Evolutionary conservation across 2,888 invertebrate genomes (phyloP).

Genomic region (Mythimna impura): DNA sequence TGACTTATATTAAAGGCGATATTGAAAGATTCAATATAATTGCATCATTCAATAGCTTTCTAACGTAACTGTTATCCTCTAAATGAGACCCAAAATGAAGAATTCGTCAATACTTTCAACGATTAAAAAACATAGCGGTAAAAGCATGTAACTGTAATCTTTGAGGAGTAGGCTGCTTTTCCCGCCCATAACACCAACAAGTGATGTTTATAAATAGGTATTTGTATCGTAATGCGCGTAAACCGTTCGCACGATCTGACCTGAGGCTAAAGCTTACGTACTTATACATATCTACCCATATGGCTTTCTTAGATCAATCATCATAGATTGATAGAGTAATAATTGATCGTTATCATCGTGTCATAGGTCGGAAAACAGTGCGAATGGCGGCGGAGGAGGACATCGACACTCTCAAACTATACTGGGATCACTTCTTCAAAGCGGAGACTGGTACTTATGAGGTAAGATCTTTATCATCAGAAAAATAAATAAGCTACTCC

Average conservation of each 20-base stretch:
- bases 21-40: constrained; percentile 15
- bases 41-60: constrained; percentile 3
- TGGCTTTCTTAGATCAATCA: constrained; percentile 1
- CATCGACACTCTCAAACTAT: constrained; percentile 83
- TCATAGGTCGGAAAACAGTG: constrained; percentile 71
- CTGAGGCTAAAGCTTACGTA: constrained; percentile 2
- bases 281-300: background rate
- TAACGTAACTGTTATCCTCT: background rate
- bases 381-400: constrained; percentile 81
- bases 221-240: constrained; percentile 25
- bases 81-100: background rate
- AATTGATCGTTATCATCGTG: constrained; percentile 47
- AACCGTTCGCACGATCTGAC: constrained; percentile 10
- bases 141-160: background rate
- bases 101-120: background rate
- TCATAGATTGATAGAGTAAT: constrained; percentile 26
- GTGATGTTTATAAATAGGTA: constrained; percentile 8
- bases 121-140: background rate
- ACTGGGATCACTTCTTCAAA: constrained; percentile 92
- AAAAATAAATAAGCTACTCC: background rate
- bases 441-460: constrained; percentile 91
- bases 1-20: background rate
- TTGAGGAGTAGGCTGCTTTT: background rate
- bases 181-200: background rate
- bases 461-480: constrained; percentile 76